Percentiles rank a stretch among this genome's conserved stretches.
Evolutionary conservation across 2,797 vertebrate species (phyloP).

Genomic region (Vireo griseus): DNA sequence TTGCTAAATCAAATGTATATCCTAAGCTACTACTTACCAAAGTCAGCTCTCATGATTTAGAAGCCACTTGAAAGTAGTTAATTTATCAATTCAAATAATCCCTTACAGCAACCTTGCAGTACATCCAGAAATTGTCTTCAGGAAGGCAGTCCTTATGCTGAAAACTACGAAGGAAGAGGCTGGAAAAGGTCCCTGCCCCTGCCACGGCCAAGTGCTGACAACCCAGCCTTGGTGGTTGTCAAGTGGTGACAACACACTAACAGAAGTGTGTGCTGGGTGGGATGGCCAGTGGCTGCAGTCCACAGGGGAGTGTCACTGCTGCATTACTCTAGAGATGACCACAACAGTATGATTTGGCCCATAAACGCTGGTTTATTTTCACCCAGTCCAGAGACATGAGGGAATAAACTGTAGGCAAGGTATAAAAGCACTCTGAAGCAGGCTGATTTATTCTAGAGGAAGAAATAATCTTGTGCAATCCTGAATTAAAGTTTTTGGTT

Average conservation of each 20-base stretch:
- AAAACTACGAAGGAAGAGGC: not conserved
- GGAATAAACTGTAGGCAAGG: not conserved
- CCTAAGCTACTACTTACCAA: not conserved
- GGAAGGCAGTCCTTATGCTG: not conserved
- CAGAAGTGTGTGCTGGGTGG: not conserved
- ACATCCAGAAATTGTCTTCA: not conserved
- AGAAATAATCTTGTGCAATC: not conserved
- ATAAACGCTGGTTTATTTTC: not conserved
- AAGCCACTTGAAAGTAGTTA: not conserved
- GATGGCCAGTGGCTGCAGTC: not conserved
- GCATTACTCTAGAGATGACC: not conserved
- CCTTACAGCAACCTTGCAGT: not conserved
- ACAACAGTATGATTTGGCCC: not conserved
- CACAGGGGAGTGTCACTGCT: not conserved
- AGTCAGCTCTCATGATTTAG: not conserved
- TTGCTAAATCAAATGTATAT: not conserved
- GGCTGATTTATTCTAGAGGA: not conserved
- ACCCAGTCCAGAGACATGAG: not conserved
- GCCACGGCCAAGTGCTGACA: rapidly evolving
- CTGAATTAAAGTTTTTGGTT: not conserved
- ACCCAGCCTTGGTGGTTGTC: not conserved
- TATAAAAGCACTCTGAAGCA: not conserved
- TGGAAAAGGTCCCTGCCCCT: not conserved
- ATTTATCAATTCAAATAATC: not conserved
- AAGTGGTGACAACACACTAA: too few species aligned